Conservation (phyloP, 2,113 vertebrate genomes). For the Petrocephalus zakoni region DNA sequence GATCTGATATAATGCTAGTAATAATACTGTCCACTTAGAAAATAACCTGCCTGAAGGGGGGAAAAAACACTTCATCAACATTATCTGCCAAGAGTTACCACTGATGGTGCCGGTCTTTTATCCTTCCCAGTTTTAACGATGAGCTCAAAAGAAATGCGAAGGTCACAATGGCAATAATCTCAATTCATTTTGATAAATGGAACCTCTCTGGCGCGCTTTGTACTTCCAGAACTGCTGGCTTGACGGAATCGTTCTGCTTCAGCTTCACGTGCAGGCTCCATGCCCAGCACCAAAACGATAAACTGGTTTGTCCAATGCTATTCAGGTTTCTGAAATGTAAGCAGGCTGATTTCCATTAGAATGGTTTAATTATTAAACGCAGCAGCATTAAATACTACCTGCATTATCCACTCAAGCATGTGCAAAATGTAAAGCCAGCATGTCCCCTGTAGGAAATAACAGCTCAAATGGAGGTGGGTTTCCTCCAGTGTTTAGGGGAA, state of each 20-base stretch:
- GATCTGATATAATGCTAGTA: neutral
- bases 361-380: neutral
- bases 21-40: neutral
- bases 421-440: neutral
- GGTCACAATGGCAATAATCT: neutral
- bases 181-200: conserved; percentile 6
- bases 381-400: neutral
- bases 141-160: neutral
- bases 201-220: neutral
- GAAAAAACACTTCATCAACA: neutral
- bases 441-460: too few relatives aligned
- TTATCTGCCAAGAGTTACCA: neutral
- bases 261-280: neutral
- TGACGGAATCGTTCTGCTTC: neutral
- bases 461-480: too few relatives aligned
- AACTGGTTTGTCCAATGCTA: neutral
- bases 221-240: neutral
- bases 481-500: too few relatives aligned
- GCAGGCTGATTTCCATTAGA: neutral
- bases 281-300: neutral
- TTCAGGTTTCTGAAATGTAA: neutral
- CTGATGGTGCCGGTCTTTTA: neutral
- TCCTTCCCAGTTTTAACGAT: neutral
- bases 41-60: neutral
- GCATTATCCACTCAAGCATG: neutral